Percentiles rank a stretch among this genome's conserved stretches.
phyloP scores from a whole-genome alignment of 2,888 invertebrate species.

The Lochmaea crataegi region DNA sequence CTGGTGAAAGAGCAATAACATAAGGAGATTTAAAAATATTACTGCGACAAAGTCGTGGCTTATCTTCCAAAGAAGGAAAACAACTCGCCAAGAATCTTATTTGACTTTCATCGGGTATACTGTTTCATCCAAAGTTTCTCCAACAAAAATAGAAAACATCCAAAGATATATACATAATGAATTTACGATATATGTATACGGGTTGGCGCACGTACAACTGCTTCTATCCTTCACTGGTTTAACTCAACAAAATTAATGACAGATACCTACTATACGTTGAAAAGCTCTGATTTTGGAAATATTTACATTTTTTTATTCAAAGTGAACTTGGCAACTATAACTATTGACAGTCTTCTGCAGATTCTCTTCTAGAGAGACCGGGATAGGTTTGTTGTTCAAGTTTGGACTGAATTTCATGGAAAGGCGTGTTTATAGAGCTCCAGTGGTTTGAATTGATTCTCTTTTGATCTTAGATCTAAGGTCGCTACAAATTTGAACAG shows the following conservation, averaged over 20 bases:
- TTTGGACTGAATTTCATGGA: too few species aligned
- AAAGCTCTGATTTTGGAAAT: neutral
- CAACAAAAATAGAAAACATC: conserved; percentile 36
- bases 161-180: conserved; percentile 33
- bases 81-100: conserved; percentile 32
- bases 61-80: conserved; percentile 30
- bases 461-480: too few species aligned
- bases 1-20: conserved; percentile 29
- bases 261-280: neutral
- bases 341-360: too few species aligned
- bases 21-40: conserved; percentile 36
- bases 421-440: too few species aligned
- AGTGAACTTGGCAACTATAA: too few species aligned
- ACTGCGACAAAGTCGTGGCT: conserved; percentile 34
- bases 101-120: conserved; percentile 41
- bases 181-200: conserved; percentile 26
- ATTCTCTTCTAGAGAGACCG: too few species aligned
- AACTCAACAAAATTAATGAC: neutral
- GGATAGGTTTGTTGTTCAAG: too few species aligned
- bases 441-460: too few species aligned
- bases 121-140: conserved; percentile 35
- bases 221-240: neutral
- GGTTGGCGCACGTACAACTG: conserved; percentile 13
- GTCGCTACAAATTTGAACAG: too few species aligned
- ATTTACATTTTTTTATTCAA: too few species aligned